phyloP scores from a whole-genome alignment of 2,888 invertebrate genomes.

The Amblyteles armatorius region DNA sequence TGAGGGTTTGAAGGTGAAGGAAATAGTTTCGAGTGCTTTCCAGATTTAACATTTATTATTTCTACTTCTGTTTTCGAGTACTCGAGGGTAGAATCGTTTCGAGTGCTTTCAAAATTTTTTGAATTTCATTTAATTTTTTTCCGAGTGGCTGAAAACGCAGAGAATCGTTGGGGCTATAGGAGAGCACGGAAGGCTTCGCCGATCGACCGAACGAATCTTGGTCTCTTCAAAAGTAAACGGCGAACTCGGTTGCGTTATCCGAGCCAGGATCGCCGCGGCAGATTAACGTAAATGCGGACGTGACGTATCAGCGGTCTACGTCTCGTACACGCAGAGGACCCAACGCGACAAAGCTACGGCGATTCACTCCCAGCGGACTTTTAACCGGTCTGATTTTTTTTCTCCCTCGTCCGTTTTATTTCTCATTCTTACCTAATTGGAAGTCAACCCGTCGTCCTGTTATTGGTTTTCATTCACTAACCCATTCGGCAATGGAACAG shows the following conservation, averaged over 20 bases:
- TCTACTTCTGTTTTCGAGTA: no score
- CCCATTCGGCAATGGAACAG: neutral
- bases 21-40: no score
- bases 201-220: conserved; percentile 19
- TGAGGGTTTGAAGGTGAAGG: no score
- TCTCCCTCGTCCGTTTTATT: neutral
- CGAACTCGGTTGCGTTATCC: conserved; percentile 57
- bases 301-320: conserved; percentile 77
- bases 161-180: neutral
- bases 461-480: neutral
- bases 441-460: neutral
- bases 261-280: conserved; percentile 65
- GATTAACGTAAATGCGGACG: conserved; percentile 83
- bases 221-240: conserved; percentile 70
- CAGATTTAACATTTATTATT: neutral
- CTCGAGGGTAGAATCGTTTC: no score
- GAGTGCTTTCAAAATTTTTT: no score
- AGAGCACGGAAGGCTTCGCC: neutral
- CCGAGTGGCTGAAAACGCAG: no score
- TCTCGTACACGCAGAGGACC: conserved; percentile 27
- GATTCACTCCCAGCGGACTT: conserved; percentile 18
- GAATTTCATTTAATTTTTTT: no score
- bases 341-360: conserved; percentile 11
- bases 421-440: conserved; percentile 6
- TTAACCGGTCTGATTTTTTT: conserved; percentile 3